Conservation (phyloP, 2,888 invertebrate genomes). For the Melipona beecheii region DNA sequence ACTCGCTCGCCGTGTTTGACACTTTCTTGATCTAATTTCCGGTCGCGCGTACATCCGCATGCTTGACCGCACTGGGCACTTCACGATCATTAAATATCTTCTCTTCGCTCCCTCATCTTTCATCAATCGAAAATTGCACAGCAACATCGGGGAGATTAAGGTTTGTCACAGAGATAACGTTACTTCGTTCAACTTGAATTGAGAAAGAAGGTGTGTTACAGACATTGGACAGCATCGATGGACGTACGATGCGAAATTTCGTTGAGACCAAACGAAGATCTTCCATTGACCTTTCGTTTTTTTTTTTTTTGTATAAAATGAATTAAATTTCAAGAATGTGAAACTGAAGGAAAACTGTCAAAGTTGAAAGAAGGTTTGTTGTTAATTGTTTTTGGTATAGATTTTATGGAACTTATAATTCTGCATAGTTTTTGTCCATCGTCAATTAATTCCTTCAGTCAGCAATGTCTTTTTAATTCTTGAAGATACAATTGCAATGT, state of each 20-base stretch:
- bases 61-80: neutral
- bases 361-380: no score
- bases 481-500: no score
- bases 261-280: neutral
- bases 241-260: neutral
- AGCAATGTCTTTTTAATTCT: no score
- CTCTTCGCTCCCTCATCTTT: neutral
- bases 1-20: slow-evolving; percentile 2
- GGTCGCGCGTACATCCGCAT: neutral
- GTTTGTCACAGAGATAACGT: no score
- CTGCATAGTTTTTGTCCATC: neutral
- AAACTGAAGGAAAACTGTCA: no score
- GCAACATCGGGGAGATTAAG: neutral
- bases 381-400: no score
- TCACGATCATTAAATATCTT: neutral
- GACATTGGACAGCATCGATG: neutral
- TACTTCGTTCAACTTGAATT: no score
- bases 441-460: no score
- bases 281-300: neutral
- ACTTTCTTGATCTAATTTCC: slow-evolving; percentile 20
- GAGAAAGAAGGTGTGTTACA: no score
- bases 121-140: neutral
- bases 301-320: no score
- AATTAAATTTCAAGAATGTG: no score
- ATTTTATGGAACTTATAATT: neutral